phyloP scores from a whole-genome alignment of 2,113 vertebrate genomes.

The Calypte anna region DNA sequence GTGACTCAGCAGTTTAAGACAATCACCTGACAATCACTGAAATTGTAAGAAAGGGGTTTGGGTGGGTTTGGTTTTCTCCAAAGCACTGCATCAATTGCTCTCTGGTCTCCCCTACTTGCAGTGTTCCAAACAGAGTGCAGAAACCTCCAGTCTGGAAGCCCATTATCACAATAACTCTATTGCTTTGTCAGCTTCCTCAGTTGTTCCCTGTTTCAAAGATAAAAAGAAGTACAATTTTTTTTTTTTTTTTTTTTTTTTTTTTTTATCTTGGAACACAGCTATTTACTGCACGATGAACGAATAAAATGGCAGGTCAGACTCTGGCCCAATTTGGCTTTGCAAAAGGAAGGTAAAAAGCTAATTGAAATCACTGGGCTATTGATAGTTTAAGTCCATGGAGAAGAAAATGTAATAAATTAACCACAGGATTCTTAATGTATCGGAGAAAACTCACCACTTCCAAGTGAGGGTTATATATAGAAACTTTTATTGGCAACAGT shows the following conservation, averaged over 20 bases:
- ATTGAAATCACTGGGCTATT: not conserved
- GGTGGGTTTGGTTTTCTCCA: not conserved
- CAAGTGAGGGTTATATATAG: not conserved
- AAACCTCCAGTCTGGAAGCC: not conserved
- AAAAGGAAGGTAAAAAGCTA: not conserved
- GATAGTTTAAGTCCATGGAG: not conserved
- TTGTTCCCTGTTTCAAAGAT: not conserved
- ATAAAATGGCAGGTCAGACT: not conserved
- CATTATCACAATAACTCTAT: not conserved
- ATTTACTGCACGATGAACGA: not conserved
- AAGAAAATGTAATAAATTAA: slow-evolving; percentile 11
- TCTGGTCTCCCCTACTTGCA: not conserved
- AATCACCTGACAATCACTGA: rapidly evolving
- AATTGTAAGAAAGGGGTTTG: not conserved
- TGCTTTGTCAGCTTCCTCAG: not conserved
- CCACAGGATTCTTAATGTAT: slow-evolving; percentile 2
- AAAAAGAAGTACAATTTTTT: not conserved
- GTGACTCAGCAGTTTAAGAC: not conserved
- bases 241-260: too few species aligned
- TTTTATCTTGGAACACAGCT: not conserved
- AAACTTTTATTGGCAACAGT: not conserved
- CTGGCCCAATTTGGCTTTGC: not conserved
- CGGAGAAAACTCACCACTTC: not conserved
- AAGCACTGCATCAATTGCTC: not conserved
- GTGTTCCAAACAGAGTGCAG: not conserved